Percentiles rank a stretch among this genome's conserved stretches.
phyloP scores from a whole-genome alignment of 2,888 invertebrate species.

The Ditula angustiorana region DNA sequence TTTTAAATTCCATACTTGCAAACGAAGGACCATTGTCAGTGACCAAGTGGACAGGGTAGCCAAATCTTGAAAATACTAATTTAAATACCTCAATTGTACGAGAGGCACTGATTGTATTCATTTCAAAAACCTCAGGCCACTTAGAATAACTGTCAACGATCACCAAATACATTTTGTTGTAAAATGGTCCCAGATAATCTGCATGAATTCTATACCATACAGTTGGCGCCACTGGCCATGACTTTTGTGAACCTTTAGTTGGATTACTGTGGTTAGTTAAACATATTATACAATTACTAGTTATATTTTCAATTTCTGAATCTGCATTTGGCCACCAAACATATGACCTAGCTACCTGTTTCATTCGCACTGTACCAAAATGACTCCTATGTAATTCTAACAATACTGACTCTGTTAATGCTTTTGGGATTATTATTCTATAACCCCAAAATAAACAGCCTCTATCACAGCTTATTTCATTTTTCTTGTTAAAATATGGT shows the following conservation, averaged over 20 bases:
- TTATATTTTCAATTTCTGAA: neutral
- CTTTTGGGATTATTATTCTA: too few species aligned
- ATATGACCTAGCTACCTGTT: neutral
- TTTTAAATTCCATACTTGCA: too few species aligned
- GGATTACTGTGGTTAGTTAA: too few species aligned
- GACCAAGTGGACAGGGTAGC: too few species aligned
- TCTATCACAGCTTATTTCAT: too few species aligned
- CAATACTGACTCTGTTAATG: neutral
- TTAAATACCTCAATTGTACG: neutral
- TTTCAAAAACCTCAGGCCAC: neutral
- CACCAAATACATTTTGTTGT: neutral
- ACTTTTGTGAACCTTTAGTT: too few species aligned
- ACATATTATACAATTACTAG: too few species aligned
- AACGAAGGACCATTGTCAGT: too few species aligned
- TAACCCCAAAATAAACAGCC: too few species aligned
- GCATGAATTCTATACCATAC: too few species aligned
- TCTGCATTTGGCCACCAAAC: neutral
- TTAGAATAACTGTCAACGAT: neutral
- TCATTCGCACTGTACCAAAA: neutral
- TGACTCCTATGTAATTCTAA: neutral
- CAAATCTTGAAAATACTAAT: neutral
- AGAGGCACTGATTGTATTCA: neutral
- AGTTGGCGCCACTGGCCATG: too few species aligned
- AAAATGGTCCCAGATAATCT: too few species aligned
- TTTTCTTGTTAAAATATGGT: neutral